Evolutionary conservation across 2,797 vertebrate species (phyloP).

Genomic region (Aselliscus stoliczkanus): DNA sequence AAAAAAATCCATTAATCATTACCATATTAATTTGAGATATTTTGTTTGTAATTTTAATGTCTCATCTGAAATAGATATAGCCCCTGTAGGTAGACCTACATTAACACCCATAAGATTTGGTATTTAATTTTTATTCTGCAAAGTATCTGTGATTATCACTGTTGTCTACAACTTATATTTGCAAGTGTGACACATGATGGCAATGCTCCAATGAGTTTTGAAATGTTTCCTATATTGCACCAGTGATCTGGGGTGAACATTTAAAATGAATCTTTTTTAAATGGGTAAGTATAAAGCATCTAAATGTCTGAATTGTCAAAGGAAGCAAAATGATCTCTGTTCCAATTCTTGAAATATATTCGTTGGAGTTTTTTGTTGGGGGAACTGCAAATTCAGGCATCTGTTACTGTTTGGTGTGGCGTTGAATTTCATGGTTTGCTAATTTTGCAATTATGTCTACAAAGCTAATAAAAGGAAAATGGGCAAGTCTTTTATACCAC

Average conservation of each 20-base stretch:
- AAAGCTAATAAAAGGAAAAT: conserved; percentile 68
- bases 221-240: not conserved
- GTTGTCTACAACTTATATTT: conserved; percentile 43
- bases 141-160: conserved; percentile 1
- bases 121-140: conserved; percentile 2
- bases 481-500: conserved; percentile 33
- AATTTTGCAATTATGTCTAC: conserved; percentile 70
- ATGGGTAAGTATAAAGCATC: conserved; percentile 23
- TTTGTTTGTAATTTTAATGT: not conserved
- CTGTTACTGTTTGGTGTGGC: conserved; percentile 60
- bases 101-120: not conserved
- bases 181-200: not conserved
- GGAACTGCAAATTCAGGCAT: conserved; percentile 56
- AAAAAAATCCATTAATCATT: not conserved
- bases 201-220: not conserved
- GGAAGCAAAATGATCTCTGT: conserved; percentile 28
- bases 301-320: conserved; percentile 57
- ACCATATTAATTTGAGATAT: not conserved
- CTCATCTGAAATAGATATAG: not conserved
- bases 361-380: conserved; percentile 48
- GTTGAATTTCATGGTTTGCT: conserved; percentile 75
- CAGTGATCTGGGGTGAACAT: not conserved
- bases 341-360: conserved; percentile 55
- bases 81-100: not conserved
- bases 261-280: conserved; percentile 35